Evolutionary conservation across 2,888 invertebrate species (phyloP), one percentile per base, ranked within the genome.

Genomic region (Cataglyphis rosenhaueri): DNA sequence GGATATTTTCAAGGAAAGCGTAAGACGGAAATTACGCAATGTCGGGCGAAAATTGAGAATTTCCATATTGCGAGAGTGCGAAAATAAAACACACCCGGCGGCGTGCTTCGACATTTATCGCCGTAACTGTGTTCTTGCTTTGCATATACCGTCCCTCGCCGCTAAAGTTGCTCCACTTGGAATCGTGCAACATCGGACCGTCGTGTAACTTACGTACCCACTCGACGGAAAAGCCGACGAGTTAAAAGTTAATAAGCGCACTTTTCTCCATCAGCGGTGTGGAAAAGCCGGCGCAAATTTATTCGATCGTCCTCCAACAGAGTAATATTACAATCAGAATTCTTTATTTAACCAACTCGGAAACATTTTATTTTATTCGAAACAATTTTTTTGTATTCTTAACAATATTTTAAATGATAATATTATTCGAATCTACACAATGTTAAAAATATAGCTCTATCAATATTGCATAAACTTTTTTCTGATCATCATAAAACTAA

Each of bases 61-160:
- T 85, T 62, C 74, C 85, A 76, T 76, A 76, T 73, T 62, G 71
- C 71, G 35, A 57, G 70, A 59, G 78, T n/a, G 71, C 52, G 70
- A 85, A 86, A 86, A 85, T 86, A 83, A 86, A 86, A 85, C 81
- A 71, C 86, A 86, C 81, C 86, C 85, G 78, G 85, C 59, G 81
- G 75, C 59, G 44, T 59, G 68, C 76, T 81, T 85, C 85, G 85
- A 86, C 85, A 85, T 86, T 85, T 86, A 83, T 86, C 75, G 85
- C 68, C 81, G 83, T 85, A 83, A 86, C 86, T 83, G 85, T 83
- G 85, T 85, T 85, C 81, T 85, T 71, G 85, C 79, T 76, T 83
- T 73, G 83, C 83, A 81, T 83, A 81, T 55, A 65, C 38, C 65
- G 21, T 35, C 15, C 25, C 74, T 15, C 71, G 79, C 57, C 62